Conservation (phyloP, 2,888 invertebrate species). For the Orchesella flavescens region DNA sequence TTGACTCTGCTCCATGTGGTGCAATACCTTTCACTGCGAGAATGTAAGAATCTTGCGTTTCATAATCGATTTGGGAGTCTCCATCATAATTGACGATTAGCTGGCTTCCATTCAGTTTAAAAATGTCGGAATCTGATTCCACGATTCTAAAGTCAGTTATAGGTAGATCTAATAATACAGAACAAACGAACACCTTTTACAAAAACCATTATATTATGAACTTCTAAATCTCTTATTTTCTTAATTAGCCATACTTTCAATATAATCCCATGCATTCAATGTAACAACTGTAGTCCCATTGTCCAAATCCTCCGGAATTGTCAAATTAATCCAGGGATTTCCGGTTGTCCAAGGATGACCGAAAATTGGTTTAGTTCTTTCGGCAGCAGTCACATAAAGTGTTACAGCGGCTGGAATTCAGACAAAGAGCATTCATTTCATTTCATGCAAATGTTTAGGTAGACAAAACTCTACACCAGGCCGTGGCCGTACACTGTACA, state of each 20-base stretch:
- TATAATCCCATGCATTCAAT: conserved; percentile 82
- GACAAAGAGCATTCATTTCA: conserved; percentile 57
- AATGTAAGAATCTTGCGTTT: conserved; percentile 85
- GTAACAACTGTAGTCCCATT: conserved; percentile 83
- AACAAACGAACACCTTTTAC: neutral
- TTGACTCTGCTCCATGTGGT: conserved; percentile 83
- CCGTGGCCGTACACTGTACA: no score
- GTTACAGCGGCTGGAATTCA: conserved; percentile 80
- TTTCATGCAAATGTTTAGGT: neutral
- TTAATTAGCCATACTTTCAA: conserved; percentile 76
- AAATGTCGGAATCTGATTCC: conserved; percentile 66
- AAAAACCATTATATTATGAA: no score
- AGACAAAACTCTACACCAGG: no score
- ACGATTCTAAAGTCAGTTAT: conserved; percentile 62
- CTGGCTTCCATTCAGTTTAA: conserved; percentile 68
- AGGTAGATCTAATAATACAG: conserved; percentile 42
- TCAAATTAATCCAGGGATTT: conserved; percentile 80
- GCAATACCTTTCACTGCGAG: conserved; percentile 87
- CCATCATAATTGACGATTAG: conserved; percentile 54
- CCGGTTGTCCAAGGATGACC: conserved; percentile 82
- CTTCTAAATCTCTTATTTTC: no score
- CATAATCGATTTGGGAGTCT: conserved; percentile 80
- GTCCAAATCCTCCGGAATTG: conserved; percentile 84
- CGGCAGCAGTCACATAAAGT: conserved; percentile 84
- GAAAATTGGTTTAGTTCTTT: conserved; percentile 84